A percentile compares a stretch with the other conserved stretches of the same genome.
Evolutionary conservation across 2,113 vertebrate species (phyloP).

Genomic region (Poeciliopsis occidentalis): DNA sequence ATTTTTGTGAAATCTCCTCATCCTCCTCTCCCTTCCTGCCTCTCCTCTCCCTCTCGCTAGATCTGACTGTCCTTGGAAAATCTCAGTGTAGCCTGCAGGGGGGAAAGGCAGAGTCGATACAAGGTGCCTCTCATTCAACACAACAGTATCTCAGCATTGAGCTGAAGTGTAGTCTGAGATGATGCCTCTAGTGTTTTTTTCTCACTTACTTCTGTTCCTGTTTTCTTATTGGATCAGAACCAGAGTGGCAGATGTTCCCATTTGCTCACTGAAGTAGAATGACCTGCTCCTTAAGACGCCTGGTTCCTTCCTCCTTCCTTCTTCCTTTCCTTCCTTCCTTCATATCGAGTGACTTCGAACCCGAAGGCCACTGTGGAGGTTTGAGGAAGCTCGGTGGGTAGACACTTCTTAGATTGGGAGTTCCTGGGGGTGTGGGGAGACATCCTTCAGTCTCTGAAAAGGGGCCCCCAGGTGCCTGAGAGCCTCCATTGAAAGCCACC

Average conservation of each 20-base stretch:
- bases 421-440: constrained; percentile 30
- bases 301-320: constrained; percentile 48
- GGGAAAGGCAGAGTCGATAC: constrained; percentile 36
- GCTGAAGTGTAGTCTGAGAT: constrained; percentile 72
- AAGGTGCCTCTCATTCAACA: constrained; percentile 52
- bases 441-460: constrained; percentile 21
- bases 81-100: constrained; percentile 27
- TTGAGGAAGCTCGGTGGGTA: constrained; percentile 54
- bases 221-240: constrained; percentile 56
- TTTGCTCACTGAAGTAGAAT: constrained; percentile 76
- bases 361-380: constrained; percentile 49
- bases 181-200: constrained; percentile 60
- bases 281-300: constrained; percentile 68
- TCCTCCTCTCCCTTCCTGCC: constrained; percentile 19
- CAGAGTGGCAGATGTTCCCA: constrained; percentile 74
- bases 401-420: constrained; percentile 44
- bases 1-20: constrained; percentile 14
- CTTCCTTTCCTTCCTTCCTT: constrained; percentile 52
- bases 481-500: constrained; percentile 69
- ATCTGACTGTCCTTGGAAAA: constrained; percentile 48
- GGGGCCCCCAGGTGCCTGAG: constrained; percentile 36
- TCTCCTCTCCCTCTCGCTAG: not conserved
- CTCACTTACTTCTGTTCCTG: not conserved
- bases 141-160: constrained; percentile 79
- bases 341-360: constrained; percentile 63